Percentiles rank a stretch among this genome's conserved stretches.
These are phyloP conservation scores for Misgurnus mizolepis DNA, from an alignment of 2,113 vertebrate species.

Conservation along the genomic window DNA sequence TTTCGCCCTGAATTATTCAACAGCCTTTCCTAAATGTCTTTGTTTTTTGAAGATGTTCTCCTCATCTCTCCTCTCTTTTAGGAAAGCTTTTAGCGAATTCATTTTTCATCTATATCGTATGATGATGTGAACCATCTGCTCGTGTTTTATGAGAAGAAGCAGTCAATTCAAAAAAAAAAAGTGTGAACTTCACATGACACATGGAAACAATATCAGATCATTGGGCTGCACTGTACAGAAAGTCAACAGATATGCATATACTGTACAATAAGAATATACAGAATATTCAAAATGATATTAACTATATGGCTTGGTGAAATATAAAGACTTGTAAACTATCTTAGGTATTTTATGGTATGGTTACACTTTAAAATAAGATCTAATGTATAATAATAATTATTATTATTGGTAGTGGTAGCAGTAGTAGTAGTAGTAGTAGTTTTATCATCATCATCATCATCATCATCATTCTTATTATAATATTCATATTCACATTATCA, in stretches of 20 bases:
- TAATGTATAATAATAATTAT: no score
- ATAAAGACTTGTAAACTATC: no score
- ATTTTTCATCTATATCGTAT: constrained; percentile 50
- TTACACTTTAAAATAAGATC: no score
- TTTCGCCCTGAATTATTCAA: constrained; percentile 51
- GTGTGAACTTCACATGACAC: constrained; percentile 31
- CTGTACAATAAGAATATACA: no score
- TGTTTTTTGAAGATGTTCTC: constrained; percentile 39
- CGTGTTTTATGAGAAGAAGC: constrained; percentile 31
- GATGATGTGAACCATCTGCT: constrained; percentile 53
- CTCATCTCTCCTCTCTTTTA: background rate
- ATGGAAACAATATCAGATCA: background rate
- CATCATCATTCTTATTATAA: no score
- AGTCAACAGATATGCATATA: background rate
- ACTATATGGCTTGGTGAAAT: no score
- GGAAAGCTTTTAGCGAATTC: constrained; percentile 40
- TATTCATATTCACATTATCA: no score
- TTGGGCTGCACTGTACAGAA: background rate
- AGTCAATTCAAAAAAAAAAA: constrained; percentile 19
- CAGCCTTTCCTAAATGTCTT: constrained; percentile 37
- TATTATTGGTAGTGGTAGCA: no score
- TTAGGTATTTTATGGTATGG: no score
- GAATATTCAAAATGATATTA: no score
- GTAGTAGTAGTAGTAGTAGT: no score
- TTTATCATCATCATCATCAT: no score